Evolutionary conservation across 30 jellyfish, hydroid and myxozoan genomes (phyloP).

Genomic region (Turritopsis dohrnii): DNA sequence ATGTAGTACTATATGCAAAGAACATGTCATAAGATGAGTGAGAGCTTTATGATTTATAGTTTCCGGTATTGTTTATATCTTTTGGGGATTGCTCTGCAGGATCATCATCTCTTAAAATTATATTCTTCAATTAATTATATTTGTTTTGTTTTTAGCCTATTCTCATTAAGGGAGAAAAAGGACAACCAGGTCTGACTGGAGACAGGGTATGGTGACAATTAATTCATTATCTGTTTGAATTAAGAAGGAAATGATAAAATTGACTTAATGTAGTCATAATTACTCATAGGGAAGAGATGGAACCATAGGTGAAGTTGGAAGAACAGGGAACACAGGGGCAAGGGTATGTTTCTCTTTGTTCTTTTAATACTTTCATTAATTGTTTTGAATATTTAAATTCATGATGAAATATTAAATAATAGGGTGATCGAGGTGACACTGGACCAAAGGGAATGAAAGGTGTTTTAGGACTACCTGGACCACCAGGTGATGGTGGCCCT

Average conservation of each 20-base stretch:
- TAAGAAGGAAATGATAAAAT: too few relatives aligned
- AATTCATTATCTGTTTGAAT: neutral
- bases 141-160: neutral
- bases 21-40: too few relatives aligned
- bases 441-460: constrained; percentile 41
- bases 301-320: neutral
- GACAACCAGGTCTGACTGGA: constrained; percentile 12
- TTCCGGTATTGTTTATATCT: too few relatives aligned
- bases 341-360: neutral
- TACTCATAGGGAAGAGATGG: neutral
- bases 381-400: too few relatives aligned
- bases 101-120: too few relatives aligned
- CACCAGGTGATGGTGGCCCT: constrained; percentile 39
- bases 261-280: neutral
- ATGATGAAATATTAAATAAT: neutral
- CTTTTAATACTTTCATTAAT: neutral
- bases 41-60: too few relatives aligned
- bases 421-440: constrained; percentile 48
- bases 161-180: constrained; percentile 3
- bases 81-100: too few relatives aligned
- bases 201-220: constrained; percentile 2
- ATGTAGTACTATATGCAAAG: too few relatives aligned
- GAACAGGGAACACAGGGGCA: neutral
- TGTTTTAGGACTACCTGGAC: constrained; percentile 48
- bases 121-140: too few relatives aligned